Evolutionary conservation across 1,140 invertebrate genomes (phyloP), one percentile per base, ranked within the genome.

Genomic region (Drosophila gunungcola): DNA sequence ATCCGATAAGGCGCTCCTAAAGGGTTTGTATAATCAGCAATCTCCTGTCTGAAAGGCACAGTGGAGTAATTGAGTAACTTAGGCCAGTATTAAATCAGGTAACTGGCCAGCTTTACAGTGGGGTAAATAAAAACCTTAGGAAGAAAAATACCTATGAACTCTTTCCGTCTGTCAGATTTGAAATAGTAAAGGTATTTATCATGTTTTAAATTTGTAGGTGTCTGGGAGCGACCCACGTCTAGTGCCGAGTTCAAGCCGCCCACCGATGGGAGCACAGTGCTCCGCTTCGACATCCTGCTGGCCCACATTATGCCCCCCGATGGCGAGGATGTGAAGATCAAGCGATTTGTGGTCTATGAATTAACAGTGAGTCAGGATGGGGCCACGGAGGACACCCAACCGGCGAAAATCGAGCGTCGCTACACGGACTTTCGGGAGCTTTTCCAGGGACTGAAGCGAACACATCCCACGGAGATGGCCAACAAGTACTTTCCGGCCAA

Each of bases 401-500:
- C 95, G 16, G 95, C 94, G 0, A 93, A 94, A 34, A 94, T 97
- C 36, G 95, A 96, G 78, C 93, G 96, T 64, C 93, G 96, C 75
- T 97, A 97, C 80, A 96, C 96, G 6, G 95, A 97, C 78, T 97
- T 97, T 92, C 92, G 95, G 13, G 94, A 94, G 56, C 92, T 97
- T 3, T 96, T 95, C 91, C 93, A 94, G 73, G 91, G 93, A 3
- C 91, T 97, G 3, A 94, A 94, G 72, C 94, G 94, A 61, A 93
- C 94, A 46, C 94, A 94, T 92, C 94, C 95, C 4, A 46, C 93
- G 12, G 80, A 95, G 48, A 92, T 97, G 90, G 90, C 90, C 53
- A 92, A 91, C 42, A 90, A 96, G 5, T 92, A 93, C 55, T 97
- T 97, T 92, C 96, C 96, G 6, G 95, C 95, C 80, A 97, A 97